Evolutionary conservation across 2,113 vertebrate species (phyloP).

Genomic region (Gorsachius goisagi): DNA sequence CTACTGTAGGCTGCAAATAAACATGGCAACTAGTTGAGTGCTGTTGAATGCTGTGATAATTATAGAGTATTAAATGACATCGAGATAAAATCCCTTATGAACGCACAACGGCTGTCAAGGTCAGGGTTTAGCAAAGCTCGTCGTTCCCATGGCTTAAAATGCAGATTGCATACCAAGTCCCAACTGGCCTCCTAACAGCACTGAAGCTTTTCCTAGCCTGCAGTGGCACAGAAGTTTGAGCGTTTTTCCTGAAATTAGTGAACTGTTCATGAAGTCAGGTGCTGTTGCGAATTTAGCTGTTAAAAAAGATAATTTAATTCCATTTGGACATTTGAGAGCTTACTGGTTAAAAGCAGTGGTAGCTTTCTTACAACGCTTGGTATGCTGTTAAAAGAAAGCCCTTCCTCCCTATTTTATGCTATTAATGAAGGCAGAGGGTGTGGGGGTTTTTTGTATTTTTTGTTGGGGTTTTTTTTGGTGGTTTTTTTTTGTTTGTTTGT

Average conservation of each 20-base stretch:
- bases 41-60: background rate
- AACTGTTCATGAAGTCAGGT: background rate
- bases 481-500: no score
- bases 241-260: background rate
- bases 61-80: background rate
- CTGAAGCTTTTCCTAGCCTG: background rate
- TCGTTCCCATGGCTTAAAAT: background rate
- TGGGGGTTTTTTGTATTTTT: no score
- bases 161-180: background rate
- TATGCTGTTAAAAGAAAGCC: background rate
- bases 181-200: background rate
- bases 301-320: background rate
- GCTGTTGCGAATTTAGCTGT: background rate
- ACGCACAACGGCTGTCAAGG: background rate
- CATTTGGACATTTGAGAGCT: background rate
- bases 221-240: background rate
- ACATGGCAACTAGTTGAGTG: background rate
- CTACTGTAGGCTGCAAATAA: background rate
- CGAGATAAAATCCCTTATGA: slow-evolving; percentile 13
- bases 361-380: background rate
- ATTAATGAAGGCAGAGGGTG: background rate
- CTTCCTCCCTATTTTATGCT: background rate
- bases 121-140: slow-evolving; percentile 12
- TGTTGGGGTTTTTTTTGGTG: no score
- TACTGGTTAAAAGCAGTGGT: no score